These are phyloP conservation scores for Pinna nobilis DNA, from an alignment of 1,140 invertebrate species.

Conservation along the genomic window DNA sequence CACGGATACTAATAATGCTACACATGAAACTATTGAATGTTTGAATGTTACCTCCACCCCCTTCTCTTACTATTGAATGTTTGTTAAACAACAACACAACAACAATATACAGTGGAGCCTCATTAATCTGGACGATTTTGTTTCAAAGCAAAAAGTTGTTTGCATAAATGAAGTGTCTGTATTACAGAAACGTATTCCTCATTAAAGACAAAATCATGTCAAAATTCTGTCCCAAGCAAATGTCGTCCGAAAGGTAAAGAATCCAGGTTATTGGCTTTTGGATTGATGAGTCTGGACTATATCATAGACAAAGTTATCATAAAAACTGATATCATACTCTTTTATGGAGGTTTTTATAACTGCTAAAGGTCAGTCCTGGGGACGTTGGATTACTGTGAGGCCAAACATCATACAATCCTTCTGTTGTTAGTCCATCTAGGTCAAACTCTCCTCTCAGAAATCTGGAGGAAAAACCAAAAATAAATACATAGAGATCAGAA, in stretches of 20 bases:
- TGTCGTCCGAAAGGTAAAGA: no score
- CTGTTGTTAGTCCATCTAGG: slow-evolving; percentile 12
- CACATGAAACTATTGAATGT: no score
- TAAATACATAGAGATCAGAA: not conserved
- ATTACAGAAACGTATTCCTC: not conserved
- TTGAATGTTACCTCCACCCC: no score
- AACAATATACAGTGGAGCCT: no score
- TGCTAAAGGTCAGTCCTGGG: not conserved
- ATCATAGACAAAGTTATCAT: not conserved
- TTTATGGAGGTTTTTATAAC: slow-evolving; percentile 3
- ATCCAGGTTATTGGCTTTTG: no score
- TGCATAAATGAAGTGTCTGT: not conserved
- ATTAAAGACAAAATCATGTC: no score
- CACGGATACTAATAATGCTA: no score
- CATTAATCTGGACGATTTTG: no score
- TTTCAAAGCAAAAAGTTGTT: not conserved
- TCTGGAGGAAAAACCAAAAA: not conserved
- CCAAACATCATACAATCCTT: slow-evolving; percentile 6
- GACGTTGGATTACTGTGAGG: not conserved
- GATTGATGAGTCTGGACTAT: no score
- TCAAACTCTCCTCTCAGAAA: slow-evolving; percentile 30
- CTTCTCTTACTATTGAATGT: no score
- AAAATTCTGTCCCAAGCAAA: no score
- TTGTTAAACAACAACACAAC: no score
- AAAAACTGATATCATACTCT: not conserved